phyloP scores from a whole-genome alignment of 2,888 invertebrate genomes.

The Zygogramma bicolorata region DNA sequence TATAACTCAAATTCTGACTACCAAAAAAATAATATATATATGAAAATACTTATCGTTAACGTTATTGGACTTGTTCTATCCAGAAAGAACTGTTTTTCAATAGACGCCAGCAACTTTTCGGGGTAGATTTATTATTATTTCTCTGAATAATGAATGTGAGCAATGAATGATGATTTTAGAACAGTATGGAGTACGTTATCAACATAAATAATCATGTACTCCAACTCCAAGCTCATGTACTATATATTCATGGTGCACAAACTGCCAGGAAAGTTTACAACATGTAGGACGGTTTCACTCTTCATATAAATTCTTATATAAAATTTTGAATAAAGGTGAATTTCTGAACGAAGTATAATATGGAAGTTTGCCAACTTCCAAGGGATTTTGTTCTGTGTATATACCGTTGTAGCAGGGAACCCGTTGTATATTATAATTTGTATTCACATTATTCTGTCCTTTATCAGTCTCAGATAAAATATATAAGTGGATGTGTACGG shows the following conservation, averaged over 20 bases:
- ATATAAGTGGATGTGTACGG: no score
- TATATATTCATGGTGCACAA: constrained; percentile 50
- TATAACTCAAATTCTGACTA: no score
- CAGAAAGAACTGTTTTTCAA: no score
- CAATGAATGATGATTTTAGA: no score
- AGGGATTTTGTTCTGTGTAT: constrained; percentile 2
- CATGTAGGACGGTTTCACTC: constrained; percentile 62
- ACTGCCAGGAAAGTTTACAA: constrained; percentile 62
- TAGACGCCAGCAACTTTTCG: no score
- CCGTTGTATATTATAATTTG: not conserved
- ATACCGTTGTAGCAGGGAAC: not conserved
- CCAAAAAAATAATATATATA: no score
- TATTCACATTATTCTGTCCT: not conserved
- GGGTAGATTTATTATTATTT: no score
- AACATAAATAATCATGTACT: no score
- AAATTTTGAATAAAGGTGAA: constrained; percentile 59
- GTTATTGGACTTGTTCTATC: no score
- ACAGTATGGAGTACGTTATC: no score
- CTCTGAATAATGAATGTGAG: no score
- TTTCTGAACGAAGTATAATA: constrained; percentile 54
- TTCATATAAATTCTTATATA: constrained; percentile 62
- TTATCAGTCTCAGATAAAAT: not conserved
- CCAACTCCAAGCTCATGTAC: constrained; percentile 8
- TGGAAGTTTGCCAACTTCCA: constrained; percentile 55
- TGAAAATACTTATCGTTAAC: no score